Evolutionary conservation across 2,113 vertebrate genomes (phyloP).

Genomic region (Zeus faber): DNA sequence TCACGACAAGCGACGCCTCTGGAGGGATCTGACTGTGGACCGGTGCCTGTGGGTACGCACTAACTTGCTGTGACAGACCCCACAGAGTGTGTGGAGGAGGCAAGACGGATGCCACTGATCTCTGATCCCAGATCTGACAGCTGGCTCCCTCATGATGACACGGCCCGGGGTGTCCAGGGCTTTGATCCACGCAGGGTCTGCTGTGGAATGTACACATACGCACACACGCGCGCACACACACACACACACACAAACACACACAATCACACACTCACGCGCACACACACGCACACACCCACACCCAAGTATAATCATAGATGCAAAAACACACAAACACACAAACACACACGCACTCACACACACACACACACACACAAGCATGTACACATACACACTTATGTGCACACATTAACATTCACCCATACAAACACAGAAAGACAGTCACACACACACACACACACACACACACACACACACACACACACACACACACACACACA

Average conservation of each 20-base stretch:
- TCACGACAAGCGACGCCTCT: conserved; percentile 14
- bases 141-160: conserved; percentile 57
- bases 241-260: not conserved
- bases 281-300: conserved; percentile 3
- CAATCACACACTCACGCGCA: not conserved
- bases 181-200: conserved; percentile 61
- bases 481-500: conserved; percentile 10
- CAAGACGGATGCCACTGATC: conserved; percentile 50
- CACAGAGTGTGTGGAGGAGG: conserved; percentile 45
- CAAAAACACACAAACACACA: not conserved
- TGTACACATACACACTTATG: no score
- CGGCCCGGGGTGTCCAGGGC: conserved; percentile 56
- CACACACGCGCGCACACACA: not conserved
- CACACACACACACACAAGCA: not conserved
- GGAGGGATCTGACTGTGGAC: conserved; percentile 56
- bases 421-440: not conserved
- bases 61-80: conserved; percentile 64
- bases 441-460: not conserved
- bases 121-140: conserved; percentile 65
- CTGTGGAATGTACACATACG: conserved; percentile 50
- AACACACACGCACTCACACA: conserved; percentile 6
- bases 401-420: not conserved
- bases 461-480: conserved; percentile 14
- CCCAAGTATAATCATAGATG: no score
- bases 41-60: conserved; percentile 44